Base-by-base conservation (phyloP, 2,888 invertebrate species). In the Platerodrilus igneus region DNA sequence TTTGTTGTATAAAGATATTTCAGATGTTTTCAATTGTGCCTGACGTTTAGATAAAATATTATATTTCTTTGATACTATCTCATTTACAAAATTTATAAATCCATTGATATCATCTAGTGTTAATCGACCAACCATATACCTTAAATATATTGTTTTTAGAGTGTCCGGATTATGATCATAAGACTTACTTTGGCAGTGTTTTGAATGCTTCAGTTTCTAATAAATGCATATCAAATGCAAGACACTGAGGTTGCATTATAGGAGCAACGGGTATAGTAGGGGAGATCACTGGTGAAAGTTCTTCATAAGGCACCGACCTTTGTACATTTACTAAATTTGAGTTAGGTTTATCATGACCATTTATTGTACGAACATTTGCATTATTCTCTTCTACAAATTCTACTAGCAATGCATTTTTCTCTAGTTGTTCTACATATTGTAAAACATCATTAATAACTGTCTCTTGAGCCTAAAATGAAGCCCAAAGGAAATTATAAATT, bases 81-180 rank as follows among this genome's bases (percentile, higher is more conserved):
- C 30, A 28, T 43, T 47, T 7, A 47, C 10, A 10, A 41, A 21
- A 18, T 47, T 37, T n/a, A 47, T 29, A 21, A 47, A 47, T 13
- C 21, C 28, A 29, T 47, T 47, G 6, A 47, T 37, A 6, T 18
- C 27, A 6, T 41, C 37, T 5, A 41, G 19, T 20, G 30, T 35
- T 22, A 43, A 32, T 25, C 47, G 20, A 11, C 47, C 41, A 1
- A 37, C 18, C 47, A 47, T 47, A 27, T 47, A 47, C 20, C 43
- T 47, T 9, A 19, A 36, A 18, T 18, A n/a, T 18, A 18, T 30
- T 9, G 7, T 7, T 13, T 9, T 25, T 15, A 8, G 17, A 26
- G 9, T 18, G 18, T 17, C 4, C 13, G n/a, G 11, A 17, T 14
- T 18, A 4, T 2, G 5, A n/a, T 4, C n/a, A 32, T 7, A 9